Percentiles rank a stretch among this genome's conserved stretches.
These are phyloP conservation scores for Colistium nudipinnis DNA, from an alignment of 2,113 vertebrate genomes.

Conservation along the genomic window DNA sequence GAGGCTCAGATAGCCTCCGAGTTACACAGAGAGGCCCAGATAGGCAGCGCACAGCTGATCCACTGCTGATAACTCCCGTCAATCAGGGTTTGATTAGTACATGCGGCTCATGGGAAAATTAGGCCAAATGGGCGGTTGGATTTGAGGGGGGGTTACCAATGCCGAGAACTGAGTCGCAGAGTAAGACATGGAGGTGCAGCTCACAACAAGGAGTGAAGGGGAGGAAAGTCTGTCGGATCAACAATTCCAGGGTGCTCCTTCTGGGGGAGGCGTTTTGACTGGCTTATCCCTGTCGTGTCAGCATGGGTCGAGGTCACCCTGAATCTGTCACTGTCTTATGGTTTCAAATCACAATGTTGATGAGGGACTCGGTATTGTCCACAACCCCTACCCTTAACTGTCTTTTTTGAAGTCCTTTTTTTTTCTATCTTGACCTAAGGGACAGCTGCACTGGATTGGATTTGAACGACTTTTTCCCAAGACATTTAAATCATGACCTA, in stretches of 20 bases:
- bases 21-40: conserved; percentile 68
- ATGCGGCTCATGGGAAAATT: conserved; percentile 63
- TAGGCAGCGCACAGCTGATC: conserved; percentile 70
- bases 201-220: conserved; percentile 50
- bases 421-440: conserved; percentile 25
- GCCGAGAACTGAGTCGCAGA: conserved; percentile 50
- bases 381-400: conserved; percentile 63
- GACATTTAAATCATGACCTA: conserved; percentile 10
- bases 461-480: conserved; percentile 21
- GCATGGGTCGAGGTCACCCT: conserved; percentile 65
- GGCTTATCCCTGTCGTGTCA: conserved; percentile 50
- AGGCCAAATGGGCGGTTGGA: conserved; percentile 60
- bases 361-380: conserved; percentile 65
- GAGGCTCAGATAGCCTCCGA: conserved; percentile 67
- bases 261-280: conserved; percentile 38
- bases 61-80: conserved; percentile 73
- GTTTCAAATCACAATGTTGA: conserved; percentile 72
- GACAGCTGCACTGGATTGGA: conserved; percentile 17
- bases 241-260: conserved; percentile 35
- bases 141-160: conserved; percentile 63
- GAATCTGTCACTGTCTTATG: conserved; percentile 72
- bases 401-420: conserved; percentile 59
- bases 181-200: conserved; percentile 42
- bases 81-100: conserved; percentile 79
- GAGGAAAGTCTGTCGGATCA: conserved; percentile 43